A percentile compares a stretch with the other conserved stretches of the same genome.
Evolutionary conservation across 30 jellyfish, hydroid and myxozoan genomes (phyloP).

Genomic region (Turritopsis rubra): DNA sequence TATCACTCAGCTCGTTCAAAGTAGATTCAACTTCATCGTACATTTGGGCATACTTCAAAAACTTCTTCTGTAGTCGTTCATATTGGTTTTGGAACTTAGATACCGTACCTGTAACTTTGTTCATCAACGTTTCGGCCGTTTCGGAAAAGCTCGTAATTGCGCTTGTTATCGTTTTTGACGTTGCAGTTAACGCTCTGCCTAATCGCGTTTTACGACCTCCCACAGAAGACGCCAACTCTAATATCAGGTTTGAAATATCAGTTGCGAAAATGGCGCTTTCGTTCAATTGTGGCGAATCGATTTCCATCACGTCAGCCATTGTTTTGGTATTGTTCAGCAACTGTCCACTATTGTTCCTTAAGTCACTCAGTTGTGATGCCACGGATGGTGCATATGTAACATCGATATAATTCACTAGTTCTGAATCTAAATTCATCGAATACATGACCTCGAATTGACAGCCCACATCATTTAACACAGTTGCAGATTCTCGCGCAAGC

Average conservation of each 20-base stretch:
- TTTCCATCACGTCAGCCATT: constrained; percentile 1
- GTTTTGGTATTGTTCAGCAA: not conserved
- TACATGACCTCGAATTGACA: constrained; percentile 3
- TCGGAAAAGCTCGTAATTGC: not conserved
- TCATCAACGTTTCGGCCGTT: constrained; percentile 2
- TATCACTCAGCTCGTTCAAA: constrained; percentile 57
- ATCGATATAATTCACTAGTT: constrained; percentile 3
- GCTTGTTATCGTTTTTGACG: not conserved
- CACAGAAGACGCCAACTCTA: not conserved
- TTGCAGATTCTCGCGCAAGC: not conserved
- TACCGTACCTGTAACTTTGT: not conserved
- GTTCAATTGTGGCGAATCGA: constrained; percentile 6
- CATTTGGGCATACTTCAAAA: constrained; percentile 44
- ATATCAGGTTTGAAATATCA: not conserved
- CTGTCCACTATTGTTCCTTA: not conserved
- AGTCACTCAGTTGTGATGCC: constrained; percentile 2
- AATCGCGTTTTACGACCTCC: constrained; percentile 8
- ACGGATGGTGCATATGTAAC: constrained; percentile 8
- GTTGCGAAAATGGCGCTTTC: constrained; percentile 3
- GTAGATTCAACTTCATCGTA: constrained; percentile 49
- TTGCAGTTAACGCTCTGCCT: constrained; percentile 6
- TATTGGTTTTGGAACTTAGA: not conserved
- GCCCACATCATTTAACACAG: constrained; percentile 5
- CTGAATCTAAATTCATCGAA: constrained; percentile 3
- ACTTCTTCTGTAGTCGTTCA: constrained; percentile 36